Conservation (phyloP, 2,113 vertebrate species). For the Cyphomyrus discorhynchus region DNA sequence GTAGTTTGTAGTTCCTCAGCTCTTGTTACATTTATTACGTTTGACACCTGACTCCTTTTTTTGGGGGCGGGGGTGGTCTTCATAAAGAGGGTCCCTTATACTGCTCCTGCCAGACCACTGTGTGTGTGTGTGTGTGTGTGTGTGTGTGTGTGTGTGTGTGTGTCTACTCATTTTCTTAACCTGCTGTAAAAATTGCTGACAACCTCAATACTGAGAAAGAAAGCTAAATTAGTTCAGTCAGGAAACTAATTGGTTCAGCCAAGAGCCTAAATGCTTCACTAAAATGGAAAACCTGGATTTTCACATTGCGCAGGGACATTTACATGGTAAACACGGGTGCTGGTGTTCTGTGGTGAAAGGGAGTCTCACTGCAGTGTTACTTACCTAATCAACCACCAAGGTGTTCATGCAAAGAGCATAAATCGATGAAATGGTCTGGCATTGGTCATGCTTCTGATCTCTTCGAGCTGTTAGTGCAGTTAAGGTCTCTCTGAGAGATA, state of each 20-base stretch:
- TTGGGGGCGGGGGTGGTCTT: background rate
- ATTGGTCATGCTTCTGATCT: background rate
- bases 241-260: background rate
- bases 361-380: background rate
- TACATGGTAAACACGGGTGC: background rate
- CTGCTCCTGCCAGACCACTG: background rate
- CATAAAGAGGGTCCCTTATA: background rate
- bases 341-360: background rate
- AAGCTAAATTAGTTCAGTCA: slow-evolving; percentile 2
- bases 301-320: background rate
- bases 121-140: too few species aligned
- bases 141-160: background rate
- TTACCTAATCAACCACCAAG: background rate
- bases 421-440: background rate
- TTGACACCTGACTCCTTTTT: background rate
- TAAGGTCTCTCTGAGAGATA: background rate
- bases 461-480: background rate
- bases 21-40: background rate
- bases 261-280: background rate
- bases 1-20: background rate
- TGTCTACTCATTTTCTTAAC: background rate
- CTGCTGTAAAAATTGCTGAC: background rate
- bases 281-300: background rate
- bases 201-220: background rate
- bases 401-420: background rate